These are phyloP conservation scores for Peromyscus aztecus DNA, from an alignment of 2,797 vertebrate species.

Conservation along the genomic window DNA sequence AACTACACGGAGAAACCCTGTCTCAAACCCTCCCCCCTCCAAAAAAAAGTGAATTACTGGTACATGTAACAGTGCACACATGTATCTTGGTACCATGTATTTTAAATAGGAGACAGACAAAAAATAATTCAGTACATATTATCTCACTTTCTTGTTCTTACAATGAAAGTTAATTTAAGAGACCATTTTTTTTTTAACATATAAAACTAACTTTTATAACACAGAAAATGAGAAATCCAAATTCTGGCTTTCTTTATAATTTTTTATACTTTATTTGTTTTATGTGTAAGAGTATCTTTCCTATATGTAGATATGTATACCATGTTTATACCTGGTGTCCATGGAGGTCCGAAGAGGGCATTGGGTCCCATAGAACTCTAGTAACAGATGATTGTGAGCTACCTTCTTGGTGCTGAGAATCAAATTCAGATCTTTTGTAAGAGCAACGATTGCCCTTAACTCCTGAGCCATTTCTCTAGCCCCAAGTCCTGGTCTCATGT, in stretches of 20 bases:
- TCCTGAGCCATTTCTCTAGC: neutral
- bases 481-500: neutral
- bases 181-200: neutral
- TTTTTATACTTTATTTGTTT: neutral
- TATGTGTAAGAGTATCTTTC: neutral
- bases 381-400: neutral
- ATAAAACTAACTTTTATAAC: neutral
- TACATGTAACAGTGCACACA: neutral
- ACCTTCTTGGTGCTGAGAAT: neutral
- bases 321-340: neutral
- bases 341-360: neutral
- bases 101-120: neutral
- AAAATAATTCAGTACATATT: neutral
- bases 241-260: neutral
- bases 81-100: neutral
- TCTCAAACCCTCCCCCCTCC: no score
- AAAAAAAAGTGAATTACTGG: neutral
- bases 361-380: neutral
- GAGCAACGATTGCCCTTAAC: neutral
- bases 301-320: neutral
- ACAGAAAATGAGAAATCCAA: slow-evolving; percentile 9
- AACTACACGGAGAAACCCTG: no score
- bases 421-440: neutral
- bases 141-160: slow-evolving; percentile 29
- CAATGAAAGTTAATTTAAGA: slow-evolving; percentile 59